These are phyloP conservation scores for Lota lota DNA, from an alignment of 2,113 vertebrate species.

Conservation along the genomic window DNA sequence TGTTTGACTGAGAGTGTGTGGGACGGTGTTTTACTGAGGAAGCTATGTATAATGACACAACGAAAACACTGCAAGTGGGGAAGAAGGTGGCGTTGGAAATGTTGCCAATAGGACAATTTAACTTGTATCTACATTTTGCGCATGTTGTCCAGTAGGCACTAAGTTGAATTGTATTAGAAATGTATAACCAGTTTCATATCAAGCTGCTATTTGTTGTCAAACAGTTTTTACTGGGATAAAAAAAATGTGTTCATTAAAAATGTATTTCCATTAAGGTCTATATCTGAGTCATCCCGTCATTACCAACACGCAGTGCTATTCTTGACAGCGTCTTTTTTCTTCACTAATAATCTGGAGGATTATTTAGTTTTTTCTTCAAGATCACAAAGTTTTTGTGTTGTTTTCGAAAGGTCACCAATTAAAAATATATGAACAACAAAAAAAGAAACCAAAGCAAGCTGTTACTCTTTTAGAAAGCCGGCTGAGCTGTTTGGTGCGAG, in stretches of 20 bases:
- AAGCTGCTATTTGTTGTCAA: constrained; percentile 8
- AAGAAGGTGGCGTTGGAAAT: no score
- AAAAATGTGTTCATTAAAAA: neutral
- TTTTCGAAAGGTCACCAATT: neutral
- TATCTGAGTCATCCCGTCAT: neutral
- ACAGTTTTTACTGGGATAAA: neutral
- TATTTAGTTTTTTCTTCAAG: neutral
- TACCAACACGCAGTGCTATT: neutral
- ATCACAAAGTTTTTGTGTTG: neutral
- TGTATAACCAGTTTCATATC: constrained; percentile 7
- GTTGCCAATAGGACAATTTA: no score
- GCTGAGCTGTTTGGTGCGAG: neutral
- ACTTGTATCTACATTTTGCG: no score
- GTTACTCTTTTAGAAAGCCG: neutral
- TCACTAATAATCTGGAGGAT: no score
- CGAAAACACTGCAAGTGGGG: no score
- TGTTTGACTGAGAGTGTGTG: no score
- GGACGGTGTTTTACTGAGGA: no score
- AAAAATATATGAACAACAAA: neutral
- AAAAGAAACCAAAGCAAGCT: neutral
- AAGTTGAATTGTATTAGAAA: neutral
- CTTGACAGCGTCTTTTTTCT: no score
- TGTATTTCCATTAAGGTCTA: neutral
- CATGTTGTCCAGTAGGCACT: neutral
- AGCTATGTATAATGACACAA: no score